A percentile compares a stretch with the other conserved stretches of the same genome.
These are phyloP conservation scores for Anguilla rostrata DNA, from an alignment of 2,113 vertebrate genomes.

Conservation along the genomic window DNA sequence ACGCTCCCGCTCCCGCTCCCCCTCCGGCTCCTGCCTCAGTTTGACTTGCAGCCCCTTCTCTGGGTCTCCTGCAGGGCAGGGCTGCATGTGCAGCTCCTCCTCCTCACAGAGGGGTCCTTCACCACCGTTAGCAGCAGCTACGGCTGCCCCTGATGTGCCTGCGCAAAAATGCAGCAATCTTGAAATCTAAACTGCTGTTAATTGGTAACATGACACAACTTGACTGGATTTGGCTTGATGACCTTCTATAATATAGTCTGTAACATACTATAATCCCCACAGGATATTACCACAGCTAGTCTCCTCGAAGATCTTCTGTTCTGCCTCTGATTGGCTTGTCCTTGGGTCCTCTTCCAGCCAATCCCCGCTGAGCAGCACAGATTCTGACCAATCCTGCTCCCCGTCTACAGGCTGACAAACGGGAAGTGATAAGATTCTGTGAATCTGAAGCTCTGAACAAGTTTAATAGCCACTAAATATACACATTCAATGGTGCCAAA, in stretches of 20 bases:
- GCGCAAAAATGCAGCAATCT: background rate
- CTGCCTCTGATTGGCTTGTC: slow-evolving; percentile 15
- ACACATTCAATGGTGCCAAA: too few relatives aligned
- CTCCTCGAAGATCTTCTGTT: background rate
- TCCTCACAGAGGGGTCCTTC: background rate
- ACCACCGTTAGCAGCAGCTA: background rate
- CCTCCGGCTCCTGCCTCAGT: background rate
- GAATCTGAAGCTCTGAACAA: too few relatives aligned
- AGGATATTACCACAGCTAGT: background rate
- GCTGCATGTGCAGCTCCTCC: background rate
- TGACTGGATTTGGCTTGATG: too few relatives aligned
- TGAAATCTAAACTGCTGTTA: background rate
- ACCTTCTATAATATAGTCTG: too few relatives aligned
- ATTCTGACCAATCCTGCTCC: background rate
- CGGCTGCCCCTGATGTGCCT: background rate
- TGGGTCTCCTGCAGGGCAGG: background rate
- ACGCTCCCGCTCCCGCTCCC: too few relatives aligned
- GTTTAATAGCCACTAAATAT: too few relatives aligned
- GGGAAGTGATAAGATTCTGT: too few relatives aligned
- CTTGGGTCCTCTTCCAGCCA: slow-evolving; percentile 14
- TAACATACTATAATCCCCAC: background rate
- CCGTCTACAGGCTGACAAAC: background rate
- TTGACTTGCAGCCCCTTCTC: background rate
- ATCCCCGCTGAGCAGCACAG: background rate
- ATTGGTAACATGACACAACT: too few relatives aligned